Evolutionary conservation across 2,113 vertebrate species (phyloP), one percentile per base, ranked within the genome.

Genomic region (Mandrillus leucophaeus): DNA sequence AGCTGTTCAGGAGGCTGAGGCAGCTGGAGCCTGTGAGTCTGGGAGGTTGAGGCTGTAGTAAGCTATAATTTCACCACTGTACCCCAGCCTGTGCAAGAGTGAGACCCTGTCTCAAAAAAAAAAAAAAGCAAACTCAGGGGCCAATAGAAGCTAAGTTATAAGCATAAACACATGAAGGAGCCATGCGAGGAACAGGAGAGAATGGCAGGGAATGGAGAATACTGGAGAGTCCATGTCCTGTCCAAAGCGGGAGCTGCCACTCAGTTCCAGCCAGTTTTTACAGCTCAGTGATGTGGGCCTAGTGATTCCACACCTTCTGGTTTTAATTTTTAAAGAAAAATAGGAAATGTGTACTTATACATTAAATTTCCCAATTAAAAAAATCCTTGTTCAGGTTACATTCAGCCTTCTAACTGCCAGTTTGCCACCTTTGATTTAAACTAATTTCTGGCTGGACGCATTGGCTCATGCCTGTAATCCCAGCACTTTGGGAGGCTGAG

Each of bases 221-320:
- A 32, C 45, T 14, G 25, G 64, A 22, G 45, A 52, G 52, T 35
- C 61, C 7, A 0, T 38, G 12, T 87, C 18, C 23, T 38, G 2
- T 66, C 5, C 9, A 1, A 27, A 59, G 57, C 4, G 1, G 59
- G 0, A 6, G 45, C 66, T 8, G 16, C 75, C 38, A 0, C 57
- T 45, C 25, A 18, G 16, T 30, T n/a, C 40, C 43, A 83, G 38
- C 86, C 52, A 25, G 3, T 66, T 59, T 16, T 55, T 66, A 16
- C 4, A 48, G 35, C 38, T 83, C 43, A 80, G 5, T 40, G 40
- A 35, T 23, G 11, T n/a, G 16, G 14, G 38, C 27, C 84, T 45
- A 1, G 12, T 76, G 52, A 6, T 72, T 81, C 17, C 32, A 35
- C 59, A 35, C 59, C 68, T 75, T 83, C 6, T 78, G 43, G 72